A percentile compares a stretch with the other conserved stretches of the same genome.
phyloP scores from a whole-genome alignment of 2,888 invertebrate species.

The Diaprepes abbreviatus region DNA sequence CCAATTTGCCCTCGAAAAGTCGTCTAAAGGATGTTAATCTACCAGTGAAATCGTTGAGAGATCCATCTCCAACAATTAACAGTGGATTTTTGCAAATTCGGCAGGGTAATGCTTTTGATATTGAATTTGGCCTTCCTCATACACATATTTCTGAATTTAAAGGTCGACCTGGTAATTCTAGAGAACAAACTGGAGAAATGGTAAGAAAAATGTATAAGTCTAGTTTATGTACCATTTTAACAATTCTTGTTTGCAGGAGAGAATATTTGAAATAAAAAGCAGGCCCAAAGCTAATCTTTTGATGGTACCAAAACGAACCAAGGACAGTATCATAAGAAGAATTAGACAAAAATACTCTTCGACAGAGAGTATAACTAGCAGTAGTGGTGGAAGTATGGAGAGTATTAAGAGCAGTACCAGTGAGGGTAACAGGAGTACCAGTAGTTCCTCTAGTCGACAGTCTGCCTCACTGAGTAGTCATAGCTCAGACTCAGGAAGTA shows the following conservation, averaged over 20 bases:
- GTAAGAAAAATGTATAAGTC: too few species aligned
- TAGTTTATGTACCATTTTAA: too few species aligned
- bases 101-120: conserved; percentile 62
- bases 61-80: conserved; percentile 75
- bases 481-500: conserved; percentile 84
- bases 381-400: conserved; percentile 90
- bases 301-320: conserved; percentile 60
- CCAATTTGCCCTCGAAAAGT: conserved; percentile 79
- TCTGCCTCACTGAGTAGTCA: conserved; percentile 89
- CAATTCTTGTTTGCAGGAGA: conserved; percentile 69
- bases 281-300: conserved; percentile 66
- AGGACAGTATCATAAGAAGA: conserved; percentile 72
- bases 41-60: conserved; percentile 78
- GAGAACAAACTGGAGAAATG: conserved; percentile 67
- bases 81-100: conserved; percentile 68
- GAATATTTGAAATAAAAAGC: conserved; percentile 76
- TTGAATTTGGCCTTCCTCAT: conserved; percentile 59
- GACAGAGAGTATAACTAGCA: conserved; percentile 90
- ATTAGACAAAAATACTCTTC: conserved; percentile 79
- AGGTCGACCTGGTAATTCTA: conserved; percentile 68
- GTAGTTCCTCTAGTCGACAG: conserved; percentile 86
- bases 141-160: conserved; percentile 73
- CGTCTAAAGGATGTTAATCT: conserved; percentile 82
- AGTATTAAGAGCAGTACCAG: conserved; percentile 89
- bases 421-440: conserved; percentile 88